Conservation (phyloP, 2,113 vertebrate species). For the Ptychochromis oligacanthus region DNA sequence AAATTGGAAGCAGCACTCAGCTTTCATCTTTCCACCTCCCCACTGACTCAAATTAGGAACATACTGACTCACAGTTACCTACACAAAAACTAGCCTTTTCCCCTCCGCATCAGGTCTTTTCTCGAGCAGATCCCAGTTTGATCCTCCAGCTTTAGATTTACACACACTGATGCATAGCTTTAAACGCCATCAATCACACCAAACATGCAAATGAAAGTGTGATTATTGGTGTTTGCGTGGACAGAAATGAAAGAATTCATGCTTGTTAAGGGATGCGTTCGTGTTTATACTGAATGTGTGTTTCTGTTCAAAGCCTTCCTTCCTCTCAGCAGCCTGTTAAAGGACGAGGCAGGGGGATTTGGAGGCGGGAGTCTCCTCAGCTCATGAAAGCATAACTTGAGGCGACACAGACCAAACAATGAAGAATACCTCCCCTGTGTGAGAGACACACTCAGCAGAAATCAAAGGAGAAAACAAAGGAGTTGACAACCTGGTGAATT, state of each 20-base stretch:
- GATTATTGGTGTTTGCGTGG: background rate
- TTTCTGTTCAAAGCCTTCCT: constrained; percentile 21
- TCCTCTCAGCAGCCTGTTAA: constrained; percentile 17
- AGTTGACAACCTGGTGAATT: constrained; percentile 29
- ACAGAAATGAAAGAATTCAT: background rate
- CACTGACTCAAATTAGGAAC: constrained; percentile 54
- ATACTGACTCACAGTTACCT: constrained; percentile 22
- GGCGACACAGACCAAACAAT: constrained; percentile 46
- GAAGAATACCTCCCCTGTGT: constrained; percentile 11
- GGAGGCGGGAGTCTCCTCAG: constrained; percentile 25
- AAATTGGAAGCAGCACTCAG: constrained; percentile 53
- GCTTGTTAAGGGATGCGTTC: background rate
- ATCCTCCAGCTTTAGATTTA: constrained; percentile 10
- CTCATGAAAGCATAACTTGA: constrained; percentile 46
- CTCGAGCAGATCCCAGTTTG: constrained; percentile 2
- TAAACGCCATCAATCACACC: background rate
- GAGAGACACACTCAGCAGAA: constrained; percentile 38
- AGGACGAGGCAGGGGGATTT: constrained; percentile 11
- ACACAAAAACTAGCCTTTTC: background rate
- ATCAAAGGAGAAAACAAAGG: constrained; percentile 51
- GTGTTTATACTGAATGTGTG: background rate
- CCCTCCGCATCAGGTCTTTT: background rate
- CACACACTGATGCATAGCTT: background rate
- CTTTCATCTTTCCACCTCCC: constrained; percentile 60
- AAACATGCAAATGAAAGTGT: background rate